Evolutionary conservation across 2,113 vertebrate genomes (phyloP), one percentile per base, ranked within the genome.

Genomic region (Lycocorax pyrrhopterus): DNA sequence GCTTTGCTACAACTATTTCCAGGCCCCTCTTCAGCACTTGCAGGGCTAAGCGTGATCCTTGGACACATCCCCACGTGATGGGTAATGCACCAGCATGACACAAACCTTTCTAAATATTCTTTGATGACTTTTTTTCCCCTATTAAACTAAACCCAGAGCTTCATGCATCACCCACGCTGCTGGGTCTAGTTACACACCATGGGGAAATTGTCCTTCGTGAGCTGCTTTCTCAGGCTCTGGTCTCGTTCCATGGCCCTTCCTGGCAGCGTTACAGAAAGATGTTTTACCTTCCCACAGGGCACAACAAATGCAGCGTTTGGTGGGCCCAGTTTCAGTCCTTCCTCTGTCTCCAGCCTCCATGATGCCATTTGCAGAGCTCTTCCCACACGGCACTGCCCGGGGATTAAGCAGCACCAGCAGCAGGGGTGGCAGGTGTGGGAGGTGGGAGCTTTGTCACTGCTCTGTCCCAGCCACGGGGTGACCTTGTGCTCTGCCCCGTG

Each of bases 51-150:
- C 2, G 1, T 17, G 84, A 87, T 21, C 78, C 64, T 55, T 84
- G 82, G 92, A 96, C 93, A 51, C 94, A 96, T 78, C 77, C 68
- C 52, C 89, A 27, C 33, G 91, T 94, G 96, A 94, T 78, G 82
- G 86, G 74, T 92, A 73, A 47, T 8, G 39, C 78, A 63, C 51
- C 56, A 44, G 72, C 60, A 41, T 22, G 30, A 63, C 80, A 75
- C 76, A 64, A 43, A 63, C n/a, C 49, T 75, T 73, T 21, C 59
- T 41, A 82, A 93, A 92, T 89, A 51, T 15, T 43, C 71, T 72
- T 66, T 35, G 27, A 16, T 78, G 47, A 32, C 25, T 60, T 51
- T 68, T 53, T 46, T 22, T 17, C 3, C 71, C 5, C 74, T 29
- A 13, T 55, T 58, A 29, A 44, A 44, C 30, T 33, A 46, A 87